Conservation (phyloP, 1,140 invertebrate genomes). For the Papilio dardanus region DNA sequence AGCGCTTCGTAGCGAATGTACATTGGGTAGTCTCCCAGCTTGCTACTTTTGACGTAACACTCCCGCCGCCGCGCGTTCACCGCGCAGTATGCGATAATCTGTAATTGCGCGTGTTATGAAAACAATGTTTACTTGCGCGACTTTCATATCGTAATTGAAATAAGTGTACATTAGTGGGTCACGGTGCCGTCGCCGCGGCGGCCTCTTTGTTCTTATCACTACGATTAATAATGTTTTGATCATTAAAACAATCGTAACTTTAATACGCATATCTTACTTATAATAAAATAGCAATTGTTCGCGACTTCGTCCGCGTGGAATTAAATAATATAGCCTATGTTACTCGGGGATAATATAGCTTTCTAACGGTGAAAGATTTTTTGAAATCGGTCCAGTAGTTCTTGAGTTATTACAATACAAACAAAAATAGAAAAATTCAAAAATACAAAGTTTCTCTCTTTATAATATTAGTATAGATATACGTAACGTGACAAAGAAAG, state of each 20-base stretch:
- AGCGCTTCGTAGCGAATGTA: no score
- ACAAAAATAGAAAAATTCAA: no score
- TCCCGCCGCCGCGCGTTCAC: not conserved
- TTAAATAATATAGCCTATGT: no score
- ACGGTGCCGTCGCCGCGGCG: slow-evolving; percentile 3
- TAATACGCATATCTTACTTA: slow-evolving; percentile 7
- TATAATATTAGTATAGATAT: no score
- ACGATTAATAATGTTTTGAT: not conserved
- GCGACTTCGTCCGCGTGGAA: no score
- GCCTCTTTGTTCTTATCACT: slow-evolving; percentile 6
- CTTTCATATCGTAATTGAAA: slow-evolving; percentile 17
- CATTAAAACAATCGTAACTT: slow-evolving; percentile 8
- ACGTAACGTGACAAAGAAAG: not conserved
- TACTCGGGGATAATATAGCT: no score
- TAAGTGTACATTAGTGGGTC: slow-evolving; percentile 3
- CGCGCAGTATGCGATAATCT: not conserved
- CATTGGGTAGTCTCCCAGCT: no score
- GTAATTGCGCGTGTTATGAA: slow-evolving; percentile 6
- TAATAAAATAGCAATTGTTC: no score
- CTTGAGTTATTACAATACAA: no score
- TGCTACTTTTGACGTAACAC: slow-evolving; percentile 50
- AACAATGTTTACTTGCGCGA: slow-evolving; percentile 12
- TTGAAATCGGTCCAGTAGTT: no score
- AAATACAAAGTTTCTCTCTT: no score
- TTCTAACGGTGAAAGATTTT: no score